These are phyloP conservation scores for Pycnonotus jocosus DNA, from an alignment of 2,113 vertebrate genomes.

Conservation along the genomic window DNA sequence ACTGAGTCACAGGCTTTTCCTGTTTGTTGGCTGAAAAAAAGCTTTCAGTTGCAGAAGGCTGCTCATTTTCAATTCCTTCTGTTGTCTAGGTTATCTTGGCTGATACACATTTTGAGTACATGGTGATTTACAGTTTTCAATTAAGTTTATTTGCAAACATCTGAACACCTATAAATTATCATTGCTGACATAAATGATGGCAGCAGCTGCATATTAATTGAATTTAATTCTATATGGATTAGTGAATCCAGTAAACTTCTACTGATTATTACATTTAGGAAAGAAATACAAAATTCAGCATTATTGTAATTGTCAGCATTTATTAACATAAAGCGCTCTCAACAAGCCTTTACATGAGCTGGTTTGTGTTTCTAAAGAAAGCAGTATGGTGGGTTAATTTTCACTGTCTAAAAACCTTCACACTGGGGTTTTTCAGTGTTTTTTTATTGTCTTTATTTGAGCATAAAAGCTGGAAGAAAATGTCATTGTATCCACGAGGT, in stretches of 20 bases:
- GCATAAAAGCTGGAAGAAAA: neutral
- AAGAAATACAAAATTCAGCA: neutral
- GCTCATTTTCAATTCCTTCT: constrained; percentile 13
- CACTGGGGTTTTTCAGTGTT: neutral
- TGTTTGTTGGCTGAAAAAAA: neutral
- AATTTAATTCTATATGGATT: neutral
- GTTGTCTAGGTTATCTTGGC: neutral
- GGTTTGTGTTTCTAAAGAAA: neutral
- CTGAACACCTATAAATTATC: constrained; percentile 15
- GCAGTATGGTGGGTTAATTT: neutral
- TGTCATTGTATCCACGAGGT: neutral
- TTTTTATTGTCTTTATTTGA: neutral
- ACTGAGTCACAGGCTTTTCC: constrained; percentile 22
- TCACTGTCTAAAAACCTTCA: neutral
- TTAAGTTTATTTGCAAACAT: constrained; percentile 36
- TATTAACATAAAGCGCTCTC: neutral
- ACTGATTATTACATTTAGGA: neutral
- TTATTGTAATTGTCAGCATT: neutral
- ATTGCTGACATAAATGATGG: neutral
- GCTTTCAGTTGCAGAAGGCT: neutral
- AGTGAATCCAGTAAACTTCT: neutral
- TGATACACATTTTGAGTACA: neutral
- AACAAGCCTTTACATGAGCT: neutral
- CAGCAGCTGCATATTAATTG: neutral
- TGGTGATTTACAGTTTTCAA: constrained; percentile 21